These are phyloP conservation scores for Pristionchus mayeri DNA, from an alignment of 2,888 invertebrate species.

Conservation along the genomic window DNA sequence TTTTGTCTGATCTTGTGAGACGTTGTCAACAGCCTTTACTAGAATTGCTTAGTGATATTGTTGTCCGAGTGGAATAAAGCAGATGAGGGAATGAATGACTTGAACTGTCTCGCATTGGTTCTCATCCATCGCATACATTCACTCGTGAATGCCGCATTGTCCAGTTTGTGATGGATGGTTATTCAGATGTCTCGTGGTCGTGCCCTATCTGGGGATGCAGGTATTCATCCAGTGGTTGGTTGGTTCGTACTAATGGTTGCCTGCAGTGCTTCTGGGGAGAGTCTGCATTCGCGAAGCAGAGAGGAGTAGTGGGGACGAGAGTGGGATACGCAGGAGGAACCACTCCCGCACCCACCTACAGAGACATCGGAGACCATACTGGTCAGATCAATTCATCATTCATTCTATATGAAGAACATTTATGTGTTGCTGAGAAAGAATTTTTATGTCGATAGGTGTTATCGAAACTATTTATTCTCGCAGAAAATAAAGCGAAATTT, in stretches of 20 bases:
- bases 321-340: constrained; percentile 94
- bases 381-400: constrained; percentile 55
- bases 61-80: constrained; percentile 2
- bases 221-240: no score
- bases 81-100: neutral
- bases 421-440: no score
- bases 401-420: no score
- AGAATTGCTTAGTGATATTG: neutral
- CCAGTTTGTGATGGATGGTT: neutral
- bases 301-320: constrained; percentile 86
- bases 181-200: constrained; percentile 20
- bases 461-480: no score
- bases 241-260: no score
- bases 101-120: neutral
- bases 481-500: no score
- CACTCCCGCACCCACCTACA: constrained; percentile 87
- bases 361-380: constrained; percentile 79
- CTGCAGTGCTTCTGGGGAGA: constrained; percentile 76
- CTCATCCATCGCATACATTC: neutral
- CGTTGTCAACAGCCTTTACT: constrained; percentile 1
- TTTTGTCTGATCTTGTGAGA: constrained; percentile 37
- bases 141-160: neutral
- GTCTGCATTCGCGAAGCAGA: constrained; percentile 71
- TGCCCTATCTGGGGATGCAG: constrained; percentile 68
- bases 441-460: no score